These are phyloP conservation scores for Triops cancriformis DNA, from an alignment of 1,140 invertebrate species.

Conservation along the genomic window DNA sequence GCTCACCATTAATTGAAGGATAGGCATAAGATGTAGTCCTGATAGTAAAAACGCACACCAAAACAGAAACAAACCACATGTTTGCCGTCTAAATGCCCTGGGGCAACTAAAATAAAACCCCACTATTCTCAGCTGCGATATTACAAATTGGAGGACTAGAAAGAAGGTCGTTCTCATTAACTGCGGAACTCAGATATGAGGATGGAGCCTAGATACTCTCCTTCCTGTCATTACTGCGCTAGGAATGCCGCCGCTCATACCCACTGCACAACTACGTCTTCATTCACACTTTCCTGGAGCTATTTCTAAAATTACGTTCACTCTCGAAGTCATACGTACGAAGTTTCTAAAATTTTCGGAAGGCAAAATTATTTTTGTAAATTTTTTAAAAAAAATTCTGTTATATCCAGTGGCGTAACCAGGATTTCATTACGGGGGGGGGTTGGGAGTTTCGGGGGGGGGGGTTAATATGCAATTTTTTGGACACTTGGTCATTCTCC, in stretches of 20 bases:
- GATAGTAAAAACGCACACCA: not conserved
- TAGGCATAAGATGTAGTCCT: not conserved
- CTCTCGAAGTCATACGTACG: too few species aligned
- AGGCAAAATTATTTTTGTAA: too few species aligned
- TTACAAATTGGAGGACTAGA: not conserved
- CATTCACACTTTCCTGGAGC: too few species aligned
- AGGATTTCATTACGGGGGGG: too few species aligned
- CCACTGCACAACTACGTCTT: not conserved
- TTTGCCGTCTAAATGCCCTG: not conserved
- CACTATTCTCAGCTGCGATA: not conserved
- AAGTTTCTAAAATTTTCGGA: too few species aligned
- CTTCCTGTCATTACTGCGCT: not conserved
- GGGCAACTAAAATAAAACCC: not conserved
- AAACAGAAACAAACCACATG: not conserved
- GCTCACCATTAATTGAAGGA: not conserved
- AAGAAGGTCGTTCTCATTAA: slow-evolving; percentile 2
- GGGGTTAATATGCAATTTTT: too few species aligned
- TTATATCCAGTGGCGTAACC: too few species aligned
- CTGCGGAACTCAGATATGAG: not conserved
- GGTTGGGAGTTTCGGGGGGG: too few species aligned
- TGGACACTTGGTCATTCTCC: too few species aligned
- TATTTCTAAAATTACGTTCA: too few species aligned
- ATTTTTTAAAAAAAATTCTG: too few species aligned
- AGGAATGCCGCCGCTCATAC: not conserved
- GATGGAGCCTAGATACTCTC: not conserved